Percentiles rank a stretch among this genome's conserved stretches.
phyloP scores from a whole-genome alignment of 1,140 invertebrate species.

The Samia ricini region DNA sequence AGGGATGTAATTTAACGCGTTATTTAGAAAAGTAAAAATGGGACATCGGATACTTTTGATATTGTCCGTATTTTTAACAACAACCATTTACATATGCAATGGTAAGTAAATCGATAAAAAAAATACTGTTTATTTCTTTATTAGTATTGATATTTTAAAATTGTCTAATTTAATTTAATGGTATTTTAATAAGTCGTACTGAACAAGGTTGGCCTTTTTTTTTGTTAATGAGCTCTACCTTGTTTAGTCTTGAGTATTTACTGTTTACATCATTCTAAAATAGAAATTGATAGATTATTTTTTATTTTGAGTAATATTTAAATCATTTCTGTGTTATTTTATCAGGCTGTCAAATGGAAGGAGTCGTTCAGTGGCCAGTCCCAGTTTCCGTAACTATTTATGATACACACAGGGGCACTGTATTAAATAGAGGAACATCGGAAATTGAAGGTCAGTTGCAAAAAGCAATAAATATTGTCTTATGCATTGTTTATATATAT shows the following conservation, averaged over 20 bases:
- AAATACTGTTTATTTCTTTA: too few species aligned
- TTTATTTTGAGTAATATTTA: neutral
- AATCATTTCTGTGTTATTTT: slow-evolving; percentile 2
- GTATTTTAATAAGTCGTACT: too few species aligned
- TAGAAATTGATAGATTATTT: too few species aligned
- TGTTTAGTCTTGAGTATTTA: too few species aligned
- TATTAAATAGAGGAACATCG: slow-evolving; percentile 25
- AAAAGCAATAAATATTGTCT: neutral
- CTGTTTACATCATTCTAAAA: too few species aligned
- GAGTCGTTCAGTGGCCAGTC: slow-evolving; percentile 28
- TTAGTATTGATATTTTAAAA: too few species aligned
- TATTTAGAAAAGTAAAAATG: neutral
- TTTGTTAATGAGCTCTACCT: too few species aligned
- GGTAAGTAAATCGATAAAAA: neutral
- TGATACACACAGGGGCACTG: slow-evolving; percentile 30
- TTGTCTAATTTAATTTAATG: too few species aligned
- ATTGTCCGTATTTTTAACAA: neutral
- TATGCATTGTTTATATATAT: neutral
- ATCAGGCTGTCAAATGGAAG: slow-evolving; percentile 37
- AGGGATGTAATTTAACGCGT: neutral
- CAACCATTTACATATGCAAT: neutral
- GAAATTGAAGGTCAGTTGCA: slow-evolving; percentile 28
- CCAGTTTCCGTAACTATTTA: slow-evolving; percentile 22
- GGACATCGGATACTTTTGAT: neutral
- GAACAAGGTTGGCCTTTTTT: too few species aligned